phyloP scores from a whole-genome alignment of 2,888 invertebrate genomes.

The Chaetogeoica ovagalla region DNA sequence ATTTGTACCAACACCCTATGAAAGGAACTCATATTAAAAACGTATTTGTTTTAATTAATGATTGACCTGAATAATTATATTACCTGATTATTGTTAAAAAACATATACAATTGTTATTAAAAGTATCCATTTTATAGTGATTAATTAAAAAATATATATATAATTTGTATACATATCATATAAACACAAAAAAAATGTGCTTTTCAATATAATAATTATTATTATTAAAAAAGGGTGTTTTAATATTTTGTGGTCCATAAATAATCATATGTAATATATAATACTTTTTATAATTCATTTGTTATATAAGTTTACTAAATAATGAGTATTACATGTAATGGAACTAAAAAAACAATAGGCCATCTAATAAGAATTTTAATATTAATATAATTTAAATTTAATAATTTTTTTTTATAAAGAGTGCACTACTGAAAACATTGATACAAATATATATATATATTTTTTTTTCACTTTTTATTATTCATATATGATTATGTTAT shows the following conservation, averaged over 20 bases:
- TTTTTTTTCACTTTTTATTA: not conserved
- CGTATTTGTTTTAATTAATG: slow-evolving; percentile 17
- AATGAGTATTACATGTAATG: slow-evolving; percentile 9
- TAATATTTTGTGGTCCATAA: slow-evolving; percentile 21
- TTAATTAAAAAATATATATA: slow-evolving; percentile 19
- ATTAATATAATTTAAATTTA: slow-evolving; percentile 8
- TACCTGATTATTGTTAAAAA: slow-evolving; percentile 24
- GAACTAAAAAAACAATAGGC: not conserved
- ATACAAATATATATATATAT: slow-evolving; percentile 13
- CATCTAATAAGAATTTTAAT: slow-evolving; percentile 20
- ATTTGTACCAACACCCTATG: slow-evolving; percentile 42
- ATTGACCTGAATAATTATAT: slow-evolving; percentile 31
- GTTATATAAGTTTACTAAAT: not conserved
- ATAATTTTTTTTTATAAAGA: not conserved
- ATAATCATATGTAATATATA: slow-evolving; percentile 16
- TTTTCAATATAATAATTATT: slow-evolving; percentile 1
- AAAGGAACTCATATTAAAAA: slow-evolving; percentile 32
- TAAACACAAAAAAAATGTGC: slow-evolving; percentile 42
- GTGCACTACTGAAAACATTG: slow-evolving; percentile 17
- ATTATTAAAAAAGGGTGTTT: slow-evolving; percentile 26
- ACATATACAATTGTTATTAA: slow-evolving; percentile 5
- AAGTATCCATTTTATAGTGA: slow-evolving; percentile 1
- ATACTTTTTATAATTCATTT: not conserved
- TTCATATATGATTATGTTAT: slow-evolving; percentile 18
- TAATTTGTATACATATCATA: slow-evolving; percentile 37